Evolutionary conservation across 1,140 invertebrate genomes (phyloP).

Genomic region (Melipona quadrifasciata): DNA sequence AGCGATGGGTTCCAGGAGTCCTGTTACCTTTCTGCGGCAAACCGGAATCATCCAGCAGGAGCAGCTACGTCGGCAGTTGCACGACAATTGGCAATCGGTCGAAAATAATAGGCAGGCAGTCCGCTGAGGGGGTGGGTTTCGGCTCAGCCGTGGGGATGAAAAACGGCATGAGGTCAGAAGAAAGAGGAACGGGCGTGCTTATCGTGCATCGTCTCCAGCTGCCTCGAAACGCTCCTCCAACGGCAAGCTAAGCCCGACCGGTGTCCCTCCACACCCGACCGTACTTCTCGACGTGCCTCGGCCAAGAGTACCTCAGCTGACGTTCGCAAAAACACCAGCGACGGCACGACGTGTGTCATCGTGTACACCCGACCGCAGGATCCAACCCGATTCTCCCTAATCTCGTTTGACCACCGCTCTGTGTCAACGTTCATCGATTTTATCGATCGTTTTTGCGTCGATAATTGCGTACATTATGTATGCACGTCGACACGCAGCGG

Average conservation of each 20-base stretch:
- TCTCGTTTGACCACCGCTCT: background rate
- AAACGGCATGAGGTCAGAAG: slow-evolving; percentile 71
- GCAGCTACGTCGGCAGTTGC: slow-evolving; percentile 56
- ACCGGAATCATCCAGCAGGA: slow-evolving; percentile 24
- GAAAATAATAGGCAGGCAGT: slow-evolving; percentile 60
- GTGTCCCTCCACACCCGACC: slow-evolving; percentile 54
- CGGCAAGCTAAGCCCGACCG: slow-evolving; percentile 49
- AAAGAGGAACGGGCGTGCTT: slow-evolving; percentile 80
- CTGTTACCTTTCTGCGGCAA: background rate
- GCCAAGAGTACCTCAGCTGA: slow-evolving; percentile 66
- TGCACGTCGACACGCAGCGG: too few relatives aligned
- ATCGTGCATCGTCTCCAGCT: slow-evolving; percentile 81
- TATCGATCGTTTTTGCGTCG: background rate
- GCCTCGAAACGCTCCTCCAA: slow-evolving; percentile 61
- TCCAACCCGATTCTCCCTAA: slow-evolving; percentile 18
- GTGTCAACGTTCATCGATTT: background rate
- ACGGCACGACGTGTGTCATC: slow-evolving; percentile 54
- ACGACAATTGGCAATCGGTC: slow-evolving; percentile 65
- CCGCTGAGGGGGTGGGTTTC: slow-evolving; percentile 17
- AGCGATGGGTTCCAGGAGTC: background rate
- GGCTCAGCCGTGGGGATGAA: slow-evolving; percentile 20
- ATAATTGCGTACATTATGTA: background rate
- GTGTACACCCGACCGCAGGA: slow-evolving; percentile 8
- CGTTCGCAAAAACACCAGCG: slow-evolving; percentile 72
- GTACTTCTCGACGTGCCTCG: slow-evolving; percentile 54